These are phyloP conservation scores for Pseudocheirus occidentalis DNA, from an alignment of 2,797 vertebrate species.

Conservation along the genomic window DNA sequence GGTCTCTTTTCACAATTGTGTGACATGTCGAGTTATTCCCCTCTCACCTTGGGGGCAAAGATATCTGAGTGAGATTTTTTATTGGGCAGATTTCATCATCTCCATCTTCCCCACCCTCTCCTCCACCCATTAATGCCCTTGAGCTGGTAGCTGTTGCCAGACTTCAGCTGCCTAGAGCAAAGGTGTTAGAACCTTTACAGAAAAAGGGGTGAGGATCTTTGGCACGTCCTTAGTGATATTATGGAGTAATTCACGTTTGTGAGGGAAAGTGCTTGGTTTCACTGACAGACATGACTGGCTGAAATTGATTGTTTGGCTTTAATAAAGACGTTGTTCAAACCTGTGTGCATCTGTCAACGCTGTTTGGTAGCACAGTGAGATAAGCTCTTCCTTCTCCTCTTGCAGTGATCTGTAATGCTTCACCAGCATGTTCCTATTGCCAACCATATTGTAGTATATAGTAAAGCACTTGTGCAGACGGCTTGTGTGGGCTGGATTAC, in stretches of 20 bases:
- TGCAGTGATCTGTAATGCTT: constrained; percentile 4
- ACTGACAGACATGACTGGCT: constrained; percentile 41
- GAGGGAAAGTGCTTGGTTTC: constrained; percentile 31
- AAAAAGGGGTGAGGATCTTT: constrained; percentile 42
- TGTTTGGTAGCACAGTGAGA: constrained; percentile 43
- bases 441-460: constrained; percentile 37
- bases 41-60: constrained; percentile 27
- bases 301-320: constrained; percentile 41
- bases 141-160: constrained; percentile 18
- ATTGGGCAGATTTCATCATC: background rate
- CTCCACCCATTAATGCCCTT: constrained; percentile 20
- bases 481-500: constrained; percentile 48
- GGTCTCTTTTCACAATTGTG: constrained; percentile 32
- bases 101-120: background rate
- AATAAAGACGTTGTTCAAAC: constrained; percentile 37
- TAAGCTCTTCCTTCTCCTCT: constrained; percentile 24
- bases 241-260: constrained; percentile 41
- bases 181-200: constrained; percentile 36
- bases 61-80: constrained; percentile 36
- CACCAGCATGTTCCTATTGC: background rate
- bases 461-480: constrained; percentile 16
- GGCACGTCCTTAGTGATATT: constrained; percentile 19
- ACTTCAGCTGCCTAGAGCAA: constrained; percentile 21
- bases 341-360: background rate
- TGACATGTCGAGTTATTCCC: constrained; percentile 29